phyloP scores from a whole-genome alignment of 23 tunicate species.

The Corella eumyota region DNA sequence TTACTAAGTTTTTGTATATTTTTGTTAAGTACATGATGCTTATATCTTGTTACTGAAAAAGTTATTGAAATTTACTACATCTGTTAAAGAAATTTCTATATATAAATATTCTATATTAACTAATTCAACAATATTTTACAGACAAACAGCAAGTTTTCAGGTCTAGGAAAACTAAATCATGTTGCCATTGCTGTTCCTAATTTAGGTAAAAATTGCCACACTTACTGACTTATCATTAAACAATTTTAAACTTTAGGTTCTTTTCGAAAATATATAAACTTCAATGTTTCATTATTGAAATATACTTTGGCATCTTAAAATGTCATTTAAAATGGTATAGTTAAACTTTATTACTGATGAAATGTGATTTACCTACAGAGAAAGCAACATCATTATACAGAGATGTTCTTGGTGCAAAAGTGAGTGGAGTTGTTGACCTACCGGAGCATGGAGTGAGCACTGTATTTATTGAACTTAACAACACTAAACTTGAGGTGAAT shows the following conservation, averaged over 20 bases:
- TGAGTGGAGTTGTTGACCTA: slow-evolving; percentile 46
- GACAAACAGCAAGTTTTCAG: slow-evolving; percentile 18
- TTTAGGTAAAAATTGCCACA: slow-evolving; percentile 43
- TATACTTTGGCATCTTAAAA: neutral
- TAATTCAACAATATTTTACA: too few species aligned
- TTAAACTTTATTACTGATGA: neutral
- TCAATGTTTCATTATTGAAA: too few species aligned
- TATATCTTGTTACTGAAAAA: too few species aligned
- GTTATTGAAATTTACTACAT: too few species aligned
- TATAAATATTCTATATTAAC: too few species aligned
- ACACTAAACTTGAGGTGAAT: slow-evolving; percentile 85
- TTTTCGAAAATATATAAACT: too few species aligned
- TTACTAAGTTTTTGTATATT: too few species aligned
- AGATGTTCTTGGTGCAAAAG: slow-evolving; percentile 86
- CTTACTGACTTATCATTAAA: too few species aligned
- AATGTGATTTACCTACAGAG: slow-evolving; percentile 38
- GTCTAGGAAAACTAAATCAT: slow-evolving; percentile 88
- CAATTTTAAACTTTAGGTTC: too few species aligned
- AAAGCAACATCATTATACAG: slow-evolving; percentile 63
- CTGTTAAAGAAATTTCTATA: too few species aligned
- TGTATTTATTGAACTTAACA: slow-evolving; percentile 84
- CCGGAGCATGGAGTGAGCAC: slow-evolving; percentile 98
- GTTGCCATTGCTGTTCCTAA: slow-evolving; percentile 99
- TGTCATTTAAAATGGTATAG: neutral
- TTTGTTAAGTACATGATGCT: too few species aligned